A percentile compares a stretch with the other conserved stretches of the same genome.
Evolutionary conservation across 2,113 vertebrate species (phyloP).

Genomic region (Mesocricetus auratus): DNA sequence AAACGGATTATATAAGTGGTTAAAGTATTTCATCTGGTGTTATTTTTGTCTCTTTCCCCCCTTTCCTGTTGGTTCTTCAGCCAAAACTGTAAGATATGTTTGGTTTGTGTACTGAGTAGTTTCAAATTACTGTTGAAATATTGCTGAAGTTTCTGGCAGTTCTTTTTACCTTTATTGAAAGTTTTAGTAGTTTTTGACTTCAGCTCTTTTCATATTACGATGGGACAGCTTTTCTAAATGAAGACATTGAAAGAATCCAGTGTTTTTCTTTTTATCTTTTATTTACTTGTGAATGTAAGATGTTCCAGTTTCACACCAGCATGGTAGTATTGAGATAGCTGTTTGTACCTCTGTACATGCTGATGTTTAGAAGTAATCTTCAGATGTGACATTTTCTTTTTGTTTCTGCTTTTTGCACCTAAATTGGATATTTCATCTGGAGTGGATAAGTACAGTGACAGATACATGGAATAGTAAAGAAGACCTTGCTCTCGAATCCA

Average conservation of each 20-base stretch:
- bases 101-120: constrained; percentile 72
- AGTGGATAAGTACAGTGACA: constrained; percentile 77
- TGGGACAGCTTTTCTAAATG: constrained; percentile 84
- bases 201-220: constrained; percentile 45
- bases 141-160: constrained; percentile 82
- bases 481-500: constrained; percentile 72
- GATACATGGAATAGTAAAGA: constrained; percentile 82
- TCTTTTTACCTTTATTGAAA: constrained; percentile 62
- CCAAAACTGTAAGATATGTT: constrained; percentile 59
- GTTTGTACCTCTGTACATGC: constrained; percentile 65
- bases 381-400: constrained; percentile 55
- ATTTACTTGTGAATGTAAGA: constrained; percentile 80
- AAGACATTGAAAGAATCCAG: constrained; percentile 74
- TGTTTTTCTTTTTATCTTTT: constrained; percentile 82
- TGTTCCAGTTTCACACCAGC: constrained; percentile 74
- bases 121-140: constrained; percentile 72
- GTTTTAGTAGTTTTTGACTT: constrained; percentile 75
- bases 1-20: constrained; percentile 74
- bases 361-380: neutral
- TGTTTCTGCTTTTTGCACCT: constrained; percentile 58
- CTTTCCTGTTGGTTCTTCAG: constrained; percentile 51
- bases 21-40: constrained; percentile 71
- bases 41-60: neutral
- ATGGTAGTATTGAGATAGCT: constrained; percentile 86
- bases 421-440: constrained; percentile 79